Evolutionary conservation across 2,113 vertebrate genomes (phyloP), one percentile per base, ranked within the genome.

Genomic region (Indicator indicator): DNA sequence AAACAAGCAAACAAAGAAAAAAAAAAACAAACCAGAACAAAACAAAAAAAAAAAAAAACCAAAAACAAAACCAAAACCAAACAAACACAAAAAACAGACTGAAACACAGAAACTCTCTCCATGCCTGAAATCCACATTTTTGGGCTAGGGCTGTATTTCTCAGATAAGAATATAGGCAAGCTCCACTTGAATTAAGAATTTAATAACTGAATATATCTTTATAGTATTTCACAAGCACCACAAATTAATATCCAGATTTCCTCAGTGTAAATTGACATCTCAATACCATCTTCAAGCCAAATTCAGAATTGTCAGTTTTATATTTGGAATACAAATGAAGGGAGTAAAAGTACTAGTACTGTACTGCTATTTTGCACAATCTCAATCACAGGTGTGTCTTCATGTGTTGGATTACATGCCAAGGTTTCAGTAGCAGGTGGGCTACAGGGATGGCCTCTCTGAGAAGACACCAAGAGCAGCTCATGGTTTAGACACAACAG

Each of bases 131-230:
- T 32, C 6, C 6, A 13, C 1, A 3, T 11, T 77, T 73, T 65
- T 33, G 48, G 54, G 42, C 67, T 48, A 65, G 15, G 17, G 6
- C 8, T 15, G 5, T 33, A 19, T 65, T 80, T 65, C 14, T 84
- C 12, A 23, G 2, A 17, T 7, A 2, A 30, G 7, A 26, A 69
- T 0, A 0, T 26, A 64, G 0, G 1, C 16, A 50, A 50, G 23
- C 10, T 50, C 9, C 21, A 50, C 15, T 32, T 32, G 46, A 67
- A 38, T 59, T 9, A 58, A 14, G 3, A 16, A 42, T 50, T 3
- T 20, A 24, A 18, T 62, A 65, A 2, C 5, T 46, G 40, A 20
- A 18, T 62, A 67, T 17, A 5, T 58, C 19, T 12, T 14, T 18
- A 33, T 1, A 32, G 9, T 30, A 58, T 54, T 50, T 68, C 26